Base-by-base conservation (phyloP, 2,888 invertebrate species). In the Chaitophorus viminalis region DNA sequence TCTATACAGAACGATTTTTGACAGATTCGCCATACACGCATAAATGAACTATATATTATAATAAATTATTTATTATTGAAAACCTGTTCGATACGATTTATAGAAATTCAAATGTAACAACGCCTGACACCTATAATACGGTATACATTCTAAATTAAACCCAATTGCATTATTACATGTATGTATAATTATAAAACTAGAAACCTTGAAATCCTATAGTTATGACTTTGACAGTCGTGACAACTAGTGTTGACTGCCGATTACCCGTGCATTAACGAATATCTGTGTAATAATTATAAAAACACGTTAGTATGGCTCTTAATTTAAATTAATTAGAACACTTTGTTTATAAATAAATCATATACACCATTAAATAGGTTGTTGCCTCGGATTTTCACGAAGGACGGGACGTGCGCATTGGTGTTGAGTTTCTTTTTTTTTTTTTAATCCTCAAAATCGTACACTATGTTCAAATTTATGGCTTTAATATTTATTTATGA, bases 191-290 rank as follows among this genome's bases (percentile, higher is more conserved):
- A 85, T 77, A 77, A 85, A 77, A 77, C 77, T 85, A 68, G 33
- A 85, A 77, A 76, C 84, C 84, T 85, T 85, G 84, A 85, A 85
- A 85, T 85, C 68, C n/a, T n/a, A n/a, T 68, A 77, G 84, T 39
- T 76, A 46, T 52, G 65, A 52, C 76, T 85, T 85, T 77, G 84
- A 85, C 84, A 84, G 65, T 84, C 65, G 84, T 76, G 76, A 82
- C 68, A 84, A 82, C 68, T 31, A 14, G 81, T 5, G 68, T 68
- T n/a, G 78, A 60, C 52, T 29, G 52, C 46, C 29, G 29, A 52
- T 1, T 54, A 46, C n/a, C 14, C 25, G n/a, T 14, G 11, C 17
- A 17, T 46, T n/a, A 46, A 39, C 25, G 11, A n/a, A 29, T 76
- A 76, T 46, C n/a, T 52, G n/a, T 29, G n/a, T 46, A 82, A 74